These are phyloP conservation scores for Albula glossodonta DNA, from an alignment of 2,113 vertebrate genomes.

Conservation along the genomic window DNA sequence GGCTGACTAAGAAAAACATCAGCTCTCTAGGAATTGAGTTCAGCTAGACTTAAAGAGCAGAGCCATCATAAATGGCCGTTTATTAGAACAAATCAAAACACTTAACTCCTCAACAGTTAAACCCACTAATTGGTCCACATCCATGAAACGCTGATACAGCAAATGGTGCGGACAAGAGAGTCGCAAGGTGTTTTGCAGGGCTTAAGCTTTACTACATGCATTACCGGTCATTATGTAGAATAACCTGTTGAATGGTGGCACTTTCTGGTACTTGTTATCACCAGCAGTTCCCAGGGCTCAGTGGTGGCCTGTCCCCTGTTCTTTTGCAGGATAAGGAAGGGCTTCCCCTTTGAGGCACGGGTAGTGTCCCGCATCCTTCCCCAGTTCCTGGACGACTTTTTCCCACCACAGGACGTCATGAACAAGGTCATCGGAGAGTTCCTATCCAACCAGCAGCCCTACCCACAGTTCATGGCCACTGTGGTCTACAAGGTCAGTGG, in stretches of 20 bases:
- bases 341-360: conserved; percentile 92
- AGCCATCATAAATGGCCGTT: background rate
- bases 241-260: background rate
- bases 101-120: background rate
- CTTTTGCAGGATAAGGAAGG: conserved; percentile 84
- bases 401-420: conserved; percentile 96
- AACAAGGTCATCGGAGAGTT: conserved; percentile 99
- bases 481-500: conserved; percentile 92
- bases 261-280: too few relatives aligned
- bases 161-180: background rate
- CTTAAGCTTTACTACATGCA: too few relatives aligned
- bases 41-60: background rate
- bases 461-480: conserved; percentile 96
- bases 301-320: background rate
- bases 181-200: background rate
- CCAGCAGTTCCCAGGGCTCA: background rate
- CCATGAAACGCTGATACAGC: background rate
- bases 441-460: conserved; percentile 95
- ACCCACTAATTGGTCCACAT: background rate
- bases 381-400: conserved; percentile 97
- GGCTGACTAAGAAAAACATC: background rate
- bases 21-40: background rate
- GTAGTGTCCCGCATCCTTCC: conserved; percentile 94
- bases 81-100: background rate
- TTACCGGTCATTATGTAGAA: background rate